phyloP scores from a whole-genome alignment of 2,888 invertebrate genomes.

The Lobophora halterata region DNA sequence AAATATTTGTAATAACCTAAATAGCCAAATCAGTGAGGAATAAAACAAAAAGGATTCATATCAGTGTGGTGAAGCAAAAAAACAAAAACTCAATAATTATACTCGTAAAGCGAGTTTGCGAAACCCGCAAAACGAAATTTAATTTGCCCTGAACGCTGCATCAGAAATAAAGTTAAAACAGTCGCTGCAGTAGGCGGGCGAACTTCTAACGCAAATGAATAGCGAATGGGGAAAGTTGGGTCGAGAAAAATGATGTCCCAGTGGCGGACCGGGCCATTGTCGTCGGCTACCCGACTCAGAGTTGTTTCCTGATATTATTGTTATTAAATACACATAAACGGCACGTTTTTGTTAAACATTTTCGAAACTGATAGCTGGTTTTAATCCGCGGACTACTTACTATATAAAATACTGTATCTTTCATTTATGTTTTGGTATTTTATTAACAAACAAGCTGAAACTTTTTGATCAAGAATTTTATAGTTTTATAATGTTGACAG shows the following conservation, averaged over 20 bases:
- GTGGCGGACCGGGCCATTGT: conserved; percentile 63
- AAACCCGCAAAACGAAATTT: conserved; percentile 80
- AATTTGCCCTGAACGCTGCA: conserved; percentile 81
- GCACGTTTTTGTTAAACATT: conserved; percentile 20
- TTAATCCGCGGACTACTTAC: conserved; percentile 2
- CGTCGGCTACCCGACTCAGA: conserved; percentile 47
- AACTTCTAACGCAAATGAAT: conserved; percentile 81
- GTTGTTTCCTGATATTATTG: conserved; percentile 66
- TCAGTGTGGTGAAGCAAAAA: conserved; percentile 42
- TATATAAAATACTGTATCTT: no score
- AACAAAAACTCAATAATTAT: conserved; percentile 70
- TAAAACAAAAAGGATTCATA: conserved; percentile 62
- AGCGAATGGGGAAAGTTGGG: conserved; percentile 79
- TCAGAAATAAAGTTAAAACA: conserved; percentile 81
- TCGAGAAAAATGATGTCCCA: conserved; percentile 78
- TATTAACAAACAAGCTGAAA: no score
- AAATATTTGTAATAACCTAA: neutral
- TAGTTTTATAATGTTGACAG: no score
- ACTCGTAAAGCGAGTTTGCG: conserved; percentile 73
- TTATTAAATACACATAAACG: conserved; percentile 62
- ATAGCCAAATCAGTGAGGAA: conserved; percentile 43
- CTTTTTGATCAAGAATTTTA: no score
- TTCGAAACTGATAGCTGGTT: conserved; percentile 13
- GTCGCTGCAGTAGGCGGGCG: conserved; percentile 74
- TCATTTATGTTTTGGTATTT: no score